Percentiles rank a stretch among this genome's conserved stretches.
These are phyloP conservation scores for Globia sparganii DNA, from an alignment of 2,888 invertebrate species.

Conservation along the genomic window DNA sequence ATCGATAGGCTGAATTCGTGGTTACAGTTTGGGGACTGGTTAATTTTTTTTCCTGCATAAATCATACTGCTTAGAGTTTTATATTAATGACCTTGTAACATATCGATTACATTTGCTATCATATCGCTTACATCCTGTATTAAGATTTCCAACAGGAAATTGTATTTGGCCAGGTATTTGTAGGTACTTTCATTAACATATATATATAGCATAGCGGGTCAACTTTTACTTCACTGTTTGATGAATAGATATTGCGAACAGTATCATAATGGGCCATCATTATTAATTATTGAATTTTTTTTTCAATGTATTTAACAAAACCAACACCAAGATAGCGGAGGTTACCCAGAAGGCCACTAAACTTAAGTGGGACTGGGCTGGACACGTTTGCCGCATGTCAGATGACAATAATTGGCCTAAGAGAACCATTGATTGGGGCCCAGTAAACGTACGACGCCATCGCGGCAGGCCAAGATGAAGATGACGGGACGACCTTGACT, in stretches of 20 bases:
- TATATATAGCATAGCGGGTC: conserved; percentile 32
- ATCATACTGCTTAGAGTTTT: not conserved
- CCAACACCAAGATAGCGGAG: too few relatives aligned
- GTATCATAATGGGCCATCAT: conserved; percentile 36
- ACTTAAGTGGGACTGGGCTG: too few relatives aligned
- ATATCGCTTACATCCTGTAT: conserved; percentile 61
- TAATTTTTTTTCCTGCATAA: not conserved
- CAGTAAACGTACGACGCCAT: too few relatives aligned
- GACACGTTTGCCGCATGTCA: too few relatives aligned
- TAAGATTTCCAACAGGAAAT: conserved; percentile 59
- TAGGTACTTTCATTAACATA: conserved; percentile 43
- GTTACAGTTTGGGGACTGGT: not conserved
- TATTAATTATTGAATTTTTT: conserved; percentile 12
- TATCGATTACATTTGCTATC: conserved; percentile 21
- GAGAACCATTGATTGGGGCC: too few relatives aligned
- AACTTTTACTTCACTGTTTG: conserved; percentile 59
- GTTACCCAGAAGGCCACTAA: too few relatives aligned
- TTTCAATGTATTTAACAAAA: not conserved
- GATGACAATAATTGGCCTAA: too few relatives aligned
- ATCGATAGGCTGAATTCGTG: too few relatives aligned
- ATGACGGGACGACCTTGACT: too few relatives aligned
- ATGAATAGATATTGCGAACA: conserved; percentile 40
- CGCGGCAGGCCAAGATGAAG: too few relatives aligned
- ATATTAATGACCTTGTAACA: conserved; percentile 22
- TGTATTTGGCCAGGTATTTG: conserved; percentile 45